Percentiles rank a stretch among this genome's conserved stretches.
Conservation (phyloP, 1,140 invertebrate genomes). For the Pseudobourletiella spinata region DNA sequence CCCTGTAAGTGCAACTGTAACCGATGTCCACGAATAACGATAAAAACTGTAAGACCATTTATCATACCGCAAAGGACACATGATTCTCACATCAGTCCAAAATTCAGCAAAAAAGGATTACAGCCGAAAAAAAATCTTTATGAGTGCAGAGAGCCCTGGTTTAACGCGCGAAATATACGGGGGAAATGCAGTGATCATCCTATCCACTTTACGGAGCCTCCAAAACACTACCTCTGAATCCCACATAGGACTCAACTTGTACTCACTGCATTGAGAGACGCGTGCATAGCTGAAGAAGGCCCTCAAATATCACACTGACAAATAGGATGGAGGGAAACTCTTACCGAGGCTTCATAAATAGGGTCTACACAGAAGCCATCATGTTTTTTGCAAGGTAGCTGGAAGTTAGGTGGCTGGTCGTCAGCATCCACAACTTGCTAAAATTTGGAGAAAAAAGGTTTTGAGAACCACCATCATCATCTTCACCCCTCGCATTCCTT, state of each 20-base stretch:
- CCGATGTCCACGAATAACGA: no score
- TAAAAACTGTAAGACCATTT: no score
- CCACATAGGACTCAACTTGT: not conserved
- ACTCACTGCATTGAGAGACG: no score
- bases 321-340: constrained; percentile 37
- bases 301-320: constrained; percentile 28
- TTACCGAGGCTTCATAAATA: constrained; percentile 29
- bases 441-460: not conserved
- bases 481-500: not conserved
- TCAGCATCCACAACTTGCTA: constrained; percentile 11
- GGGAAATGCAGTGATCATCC: constrained; percentile 30
- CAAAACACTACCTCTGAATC: not conserved
- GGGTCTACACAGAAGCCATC: constrained; percentile 9
- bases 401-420: constrained; percentile 19
- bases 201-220: not conserved
- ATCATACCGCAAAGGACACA: no score
- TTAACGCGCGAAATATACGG: not conserved
- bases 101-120: no score
- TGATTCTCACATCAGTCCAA: no score
- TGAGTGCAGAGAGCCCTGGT: no score
- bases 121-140: no score
- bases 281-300: no score
- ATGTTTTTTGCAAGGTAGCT: constrained; percentile 35
- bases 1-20: no score
- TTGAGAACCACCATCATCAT: no score